phyloP scores from a whole-genome alignment of 1,140 invertebrate genomes.

The Yoshiicerus persimilis region DNA sequence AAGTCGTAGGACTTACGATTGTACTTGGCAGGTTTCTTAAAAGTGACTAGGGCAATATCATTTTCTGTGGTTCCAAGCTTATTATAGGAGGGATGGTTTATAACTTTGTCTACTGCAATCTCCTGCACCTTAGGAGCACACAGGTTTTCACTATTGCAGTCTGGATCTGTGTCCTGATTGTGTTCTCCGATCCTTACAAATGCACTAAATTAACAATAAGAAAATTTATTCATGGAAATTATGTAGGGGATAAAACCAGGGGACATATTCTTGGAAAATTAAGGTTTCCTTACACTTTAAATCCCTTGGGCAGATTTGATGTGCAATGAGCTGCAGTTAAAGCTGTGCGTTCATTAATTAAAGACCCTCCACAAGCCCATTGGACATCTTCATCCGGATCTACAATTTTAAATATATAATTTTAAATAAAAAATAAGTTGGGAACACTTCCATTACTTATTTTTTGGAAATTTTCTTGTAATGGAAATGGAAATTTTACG shows the following conservation, averaged over 20 bases:
- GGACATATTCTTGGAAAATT: too few species aligned
- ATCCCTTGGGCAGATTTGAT: not conserved
- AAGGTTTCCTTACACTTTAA: not conserved
- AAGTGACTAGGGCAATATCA: slow-evolving; percentile 49
- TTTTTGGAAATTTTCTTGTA: too few species aligned
- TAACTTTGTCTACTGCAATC: slow-evolving; percentile 59
- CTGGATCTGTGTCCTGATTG: slow-evolving; percentile 25
- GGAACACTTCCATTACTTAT: too few species aligned
- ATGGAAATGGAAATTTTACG: too few species aligned
- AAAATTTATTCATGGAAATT: not conserved
- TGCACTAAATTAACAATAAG: not conserved
- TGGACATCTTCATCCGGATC: not conserved
- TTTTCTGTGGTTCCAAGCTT: slow-evolving; percentile 35
- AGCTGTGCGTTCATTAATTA: not conserved
- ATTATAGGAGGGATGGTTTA: slow-evolving; percentile 55
- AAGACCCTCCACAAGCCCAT: not conserved
- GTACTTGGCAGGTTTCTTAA: not conserved
- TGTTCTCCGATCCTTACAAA: slow-evolving; percentile 39
- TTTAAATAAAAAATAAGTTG: too few species aligned
- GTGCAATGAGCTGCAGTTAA: not conserved
- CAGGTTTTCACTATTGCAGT: slow-evolving; percentile 27
- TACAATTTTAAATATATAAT: too few species aligned
- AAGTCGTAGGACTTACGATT: not conserved
- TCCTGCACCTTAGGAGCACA: slow-evolving; percentile 64
- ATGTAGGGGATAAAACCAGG: too few species aligned